Conservation (phyloP, 2,888 invertebrate species). For the Drosophila heteroneura region DNA sequence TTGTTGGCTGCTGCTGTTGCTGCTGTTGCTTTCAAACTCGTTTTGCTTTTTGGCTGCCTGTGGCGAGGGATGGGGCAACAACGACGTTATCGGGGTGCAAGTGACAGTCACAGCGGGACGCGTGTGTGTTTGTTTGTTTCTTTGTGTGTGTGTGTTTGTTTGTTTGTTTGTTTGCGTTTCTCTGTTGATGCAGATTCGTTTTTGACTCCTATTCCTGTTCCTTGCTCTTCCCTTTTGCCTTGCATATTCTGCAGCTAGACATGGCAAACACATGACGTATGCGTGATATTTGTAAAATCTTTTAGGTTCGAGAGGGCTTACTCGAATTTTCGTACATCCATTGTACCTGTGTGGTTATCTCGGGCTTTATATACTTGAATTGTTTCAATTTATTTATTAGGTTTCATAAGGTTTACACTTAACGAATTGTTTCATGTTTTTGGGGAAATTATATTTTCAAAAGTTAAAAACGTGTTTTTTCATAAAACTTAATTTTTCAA, state of each 20-base stretch:
- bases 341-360: not conserved
- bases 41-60: constrained; percentile 46
- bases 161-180: constrained; percentile 20
- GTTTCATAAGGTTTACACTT: not conserved
- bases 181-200: constrained; percentile 14
- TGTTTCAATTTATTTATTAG: not conserved
- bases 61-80: constrained; percentile 2
- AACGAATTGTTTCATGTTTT: not conserved
- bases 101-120: constrained; percentile 25
- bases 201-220: constrained; percentile 10
- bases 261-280: constrained; percentile 40
- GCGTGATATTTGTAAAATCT: constrained; percentile 24
- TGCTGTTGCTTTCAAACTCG: constrained; percentile 52
- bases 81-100: constrained; percentile 23
- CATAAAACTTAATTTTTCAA: not conserved
- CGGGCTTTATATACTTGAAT: not conserved
- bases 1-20: not conserved
- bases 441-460: not conserved
- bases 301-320: not conserved
- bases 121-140: constrained; percentile 19
- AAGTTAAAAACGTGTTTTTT: not conserved
- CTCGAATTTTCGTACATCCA: not conserved
- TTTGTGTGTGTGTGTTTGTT: not conserved
- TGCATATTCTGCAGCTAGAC: not conserved
- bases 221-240: not conserved